Conservation (phyloP, 2,797 vertebrate genomes). For the Microchirus variegatus region DNA sequence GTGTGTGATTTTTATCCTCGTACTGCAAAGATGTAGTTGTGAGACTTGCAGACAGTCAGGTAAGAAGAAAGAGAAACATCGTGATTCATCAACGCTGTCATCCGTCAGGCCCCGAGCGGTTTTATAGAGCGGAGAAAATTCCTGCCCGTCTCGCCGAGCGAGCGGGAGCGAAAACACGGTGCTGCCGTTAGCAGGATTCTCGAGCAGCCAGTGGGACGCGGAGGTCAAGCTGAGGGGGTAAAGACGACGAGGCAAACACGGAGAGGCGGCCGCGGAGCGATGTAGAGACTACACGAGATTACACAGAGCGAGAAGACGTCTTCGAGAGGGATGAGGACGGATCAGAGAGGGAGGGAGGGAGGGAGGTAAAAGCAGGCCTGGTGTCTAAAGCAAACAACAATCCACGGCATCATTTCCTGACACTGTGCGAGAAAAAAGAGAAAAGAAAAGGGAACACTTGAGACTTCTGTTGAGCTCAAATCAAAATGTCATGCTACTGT, state of each 20-base stretch:
- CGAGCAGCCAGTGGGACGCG: slow-evolving; percentile 34
- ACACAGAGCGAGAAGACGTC: not conserved
- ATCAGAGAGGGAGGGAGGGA: not conserved
- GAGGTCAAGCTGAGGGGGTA: slow-evolving; percentile 56
- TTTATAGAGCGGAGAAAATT: slow-evolving; percentile 56
- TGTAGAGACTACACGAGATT: slow-evolving; percentile 10
- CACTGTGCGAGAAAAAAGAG: not conserved
- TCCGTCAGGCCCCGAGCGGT: slow-evolving; percentile 48
- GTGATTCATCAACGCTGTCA: slow-evolving; percentile 55
- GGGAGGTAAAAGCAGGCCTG: not conserved
- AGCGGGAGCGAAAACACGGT: slow-evolving; percentile 43
- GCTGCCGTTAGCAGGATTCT: slow-evolving; percentile 57
- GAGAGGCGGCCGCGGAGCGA: not conserved
- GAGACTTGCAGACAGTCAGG: slow-evolving; percentile 15
- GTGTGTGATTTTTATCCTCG: no score
- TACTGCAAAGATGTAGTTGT: not conserved
- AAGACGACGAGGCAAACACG: slow-evolving; percentile 14
- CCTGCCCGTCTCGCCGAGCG: slow-evolving; percentile 40
- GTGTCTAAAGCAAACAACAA: not conserved
- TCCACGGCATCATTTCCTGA: not conserved
- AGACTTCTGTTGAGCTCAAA: not conserved
- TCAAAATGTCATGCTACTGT: no score
- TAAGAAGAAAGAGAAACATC: slow-evolving; percentile 16
- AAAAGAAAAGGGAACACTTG: not conserved
- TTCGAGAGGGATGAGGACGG: not conserved